Base-by-base conservation (phyloP, 1,140 invertebrate genomes). In the Maniola jurtina region DNA sequence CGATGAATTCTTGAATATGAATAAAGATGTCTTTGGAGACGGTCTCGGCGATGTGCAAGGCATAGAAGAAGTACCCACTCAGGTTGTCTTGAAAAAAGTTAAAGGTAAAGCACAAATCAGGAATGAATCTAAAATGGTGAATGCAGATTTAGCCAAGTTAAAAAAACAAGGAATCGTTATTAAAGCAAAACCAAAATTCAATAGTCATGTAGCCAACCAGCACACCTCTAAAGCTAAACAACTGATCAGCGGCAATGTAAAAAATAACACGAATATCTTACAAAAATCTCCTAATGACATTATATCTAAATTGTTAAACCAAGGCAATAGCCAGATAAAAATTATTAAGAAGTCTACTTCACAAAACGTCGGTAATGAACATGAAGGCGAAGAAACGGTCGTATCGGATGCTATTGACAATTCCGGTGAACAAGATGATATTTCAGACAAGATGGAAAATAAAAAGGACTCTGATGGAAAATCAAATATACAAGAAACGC, bases 1-100 rank as follows among this genome's bases (percentile, higher is more conserved):
- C 6, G 83, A 90, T 72, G 83, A 92, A 60, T 92, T 92, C 63
- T 68, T 92, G 42, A 88, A 87, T 71, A 92, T 91, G 89, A 89
- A 92, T 64, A 86, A 86, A 73, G 89, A 91, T 72, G 84, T 92
- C 6, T 91, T 92, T 80, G 85, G 88, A 25, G 86, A 90, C 73
- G 84, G 76, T 64, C 62, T 90, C 14, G 55, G 55, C 47, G 83
- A 89, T 71, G 76, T 89, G 56, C 84, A 90, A 63, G 88, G 88
- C 15, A 76, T 88, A 67, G 85, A 90, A 70, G 87, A 91, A 80
- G 81, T 90, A 55, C 88, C 88, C 4, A 83, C 84, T 11, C 76
- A 77, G 67, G 75, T 84, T 33, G 80, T 89, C 11, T 73, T 80
- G 25, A 90, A 86, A 72, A 87, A 84, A 71, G 68, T 61, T 58